Base-by-base conservation (phyloP, 2,797 vertebrate species). In the Aythya fuligula region DNA sequence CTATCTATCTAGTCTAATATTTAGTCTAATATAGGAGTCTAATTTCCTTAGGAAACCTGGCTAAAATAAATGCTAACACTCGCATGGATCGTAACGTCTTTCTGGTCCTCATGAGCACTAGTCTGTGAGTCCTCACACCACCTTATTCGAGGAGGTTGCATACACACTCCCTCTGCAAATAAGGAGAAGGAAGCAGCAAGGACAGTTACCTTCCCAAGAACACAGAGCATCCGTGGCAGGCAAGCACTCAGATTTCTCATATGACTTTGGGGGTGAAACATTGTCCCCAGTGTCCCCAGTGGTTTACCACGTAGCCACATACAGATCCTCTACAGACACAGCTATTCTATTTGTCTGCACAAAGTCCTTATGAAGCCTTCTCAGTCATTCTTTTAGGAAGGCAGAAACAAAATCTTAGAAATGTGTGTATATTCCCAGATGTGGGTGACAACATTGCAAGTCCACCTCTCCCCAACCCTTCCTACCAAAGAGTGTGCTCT, bases 1-100 rank as follows among this genome's bases (percentile, higher is more conserved):
- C 43, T 34, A 34, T 34, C 34, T 34, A 34, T 34, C 34, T 34
- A 34, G 34, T 34, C 34, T 34, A 34, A 34, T 34, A 34, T 34
- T 34, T 34, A 34, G 34, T 34, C 34, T 34, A 34, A 34, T 34
- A 32, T 2, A 2, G 16, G 17, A 76, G 36, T 70, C 43, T 45
- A 28, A 91, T 87, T 90, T 86, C 51, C 28, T 79, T 71, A 65
- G 34, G 49, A 94, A 90, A 73, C 7, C n/a, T 64, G 39, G 2
- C 47, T 71, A 54, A 77, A 91, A 69, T 54, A 81, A 53, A 16
- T 16, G 25, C 28, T 32, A 32, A 38, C 41, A 45, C 17, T 74
- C 53, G 22, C 65, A 25, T 69, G 36, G 49, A 86, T 21, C 49
- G 32, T 64, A 60, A 84, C 28, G 4, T 58, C 24, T 64, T 89